Evolutionary conservation across 2,797 vertebrate species (phyloP).

Genomic region (Naso thynnoides): DNA sequence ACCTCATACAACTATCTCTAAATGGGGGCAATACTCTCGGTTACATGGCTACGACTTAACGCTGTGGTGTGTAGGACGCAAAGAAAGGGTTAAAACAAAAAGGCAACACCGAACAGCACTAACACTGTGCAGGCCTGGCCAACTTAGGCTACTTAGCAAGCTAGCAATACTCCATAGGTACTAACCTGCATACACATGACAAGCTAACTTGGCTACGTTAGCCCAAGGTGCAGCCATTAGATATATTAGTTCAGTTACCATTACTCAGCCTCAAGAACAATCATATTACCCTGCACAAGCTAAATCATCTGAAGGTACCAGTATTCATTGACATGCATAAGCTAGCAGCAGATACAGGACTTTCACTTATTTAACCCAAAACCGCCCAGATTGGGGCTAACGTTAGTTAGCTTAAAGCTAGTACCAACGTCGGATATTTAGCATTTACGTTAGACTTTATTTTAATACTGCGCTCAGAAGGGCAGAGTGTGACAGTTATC

Average conservation of each 20-base stretch:
- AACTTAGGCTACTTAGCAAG: constrained; percentile 80
- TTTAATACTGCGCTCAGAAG: constrained; percentile 8
- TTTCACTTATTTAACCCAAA: constrained; percentile 78
- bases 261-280: constrained; percentile 4
- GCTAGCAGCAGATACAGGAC: constrained; percentile 44
- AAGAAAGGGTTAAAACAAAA: constrained; percentile 78
- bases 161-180: constrained; percentile 69
- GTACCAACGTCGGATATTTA: constrained; percentile 59
- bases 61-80: constrained; percentile 16
- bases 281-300: constrained; percentile 1
- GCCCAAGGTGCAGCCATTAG: constrained; percentile 58
- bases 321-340: constrained; percentile 32
- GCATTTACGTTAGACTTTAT: constrained; percentile 53
- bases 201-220: constrained; percentile 80
- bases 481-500: constrained; percentile 44
- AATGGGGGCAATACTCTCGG: neutral
- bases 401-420: constrained; percentile 78
- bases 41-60: neutral
- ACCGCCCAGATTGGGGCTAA: constrained; percentile 77
- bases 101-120: constrained; percentile 66
- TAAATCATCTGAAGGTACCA: neutral
- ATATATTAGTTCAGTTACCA: constrained; percentile 26
- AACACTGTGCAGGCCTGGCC: constrained; percentile 74
- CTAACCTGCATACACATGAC: constrained; percentile 75
- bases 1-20: neutral